phyloP scores from a whole-genome alignment of 2,797 vertebrate species.

The Danio aesculapii region DNA sequence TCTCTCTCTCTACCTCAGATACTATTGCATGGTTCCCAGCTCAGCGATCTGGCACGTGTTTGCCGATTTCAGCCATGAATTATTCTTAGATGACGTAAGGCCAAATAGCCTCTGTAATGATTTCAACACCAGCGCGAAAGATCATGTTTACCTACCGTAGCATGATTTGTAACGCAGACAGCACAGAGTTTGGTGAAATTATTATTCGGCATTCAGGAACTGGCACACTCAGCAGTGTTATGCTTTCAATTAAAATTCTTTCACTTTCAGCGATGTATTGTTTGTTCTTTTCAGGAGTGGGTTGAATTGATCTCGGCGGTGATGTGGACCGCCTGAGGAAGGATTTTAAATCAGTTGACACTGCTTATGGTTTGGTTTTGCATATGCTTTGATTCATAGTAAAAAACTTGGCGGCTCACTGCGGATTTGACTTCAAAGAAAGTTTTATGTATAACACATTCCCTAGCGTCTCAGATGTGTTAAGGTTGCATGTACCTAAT shows the following conservation, averaged over 20 bases:
- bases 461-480: constrained; percentile 32
- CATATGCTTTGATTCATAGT: constrained; percentile 54
- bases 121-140: constrained; percentile 47
- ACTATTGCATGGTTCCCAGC: constrained; percentile 22
- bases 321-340: constrained; percentile 34
- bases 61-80: constrained; percentile 50
- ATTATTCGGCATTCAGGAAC: constrained; percentile 28
- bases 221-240: constrained; percentile 37
- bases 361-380: constrained; percentile 48
- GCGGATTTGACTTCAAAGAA: constrained; percentile 47
- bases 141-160: constrained; percentile 41
- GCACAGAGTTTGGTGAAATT: constrained; percentile 6
- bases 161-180: constrained; percentile 33
- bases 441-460: constrained; percentile 34
- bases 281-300: constrained; percentile 40
- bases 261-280: constrained; percentile 34
- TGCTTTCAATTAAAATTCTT: constrained; percentile 55
- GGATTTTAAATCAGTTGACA: constrained; percentile 48
- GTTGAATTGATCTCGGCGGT: constrained; percentile 49
- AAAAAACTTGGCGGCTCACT: constrained; percentile 40
- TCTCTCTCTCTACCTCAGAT: constrained; percentile 22
- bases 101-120: constrained; percentile 40
- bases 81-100: constrained; percentile 54
- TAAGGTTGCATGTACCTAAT: constrained; percentile 36
- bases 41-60: constrained; percentile 43